These are phyloP conservation scores for Dendroctonus ponderosae DNA, from an alignment of 1,140 invertebrate species.

Conservation along the genomic window DNA sequence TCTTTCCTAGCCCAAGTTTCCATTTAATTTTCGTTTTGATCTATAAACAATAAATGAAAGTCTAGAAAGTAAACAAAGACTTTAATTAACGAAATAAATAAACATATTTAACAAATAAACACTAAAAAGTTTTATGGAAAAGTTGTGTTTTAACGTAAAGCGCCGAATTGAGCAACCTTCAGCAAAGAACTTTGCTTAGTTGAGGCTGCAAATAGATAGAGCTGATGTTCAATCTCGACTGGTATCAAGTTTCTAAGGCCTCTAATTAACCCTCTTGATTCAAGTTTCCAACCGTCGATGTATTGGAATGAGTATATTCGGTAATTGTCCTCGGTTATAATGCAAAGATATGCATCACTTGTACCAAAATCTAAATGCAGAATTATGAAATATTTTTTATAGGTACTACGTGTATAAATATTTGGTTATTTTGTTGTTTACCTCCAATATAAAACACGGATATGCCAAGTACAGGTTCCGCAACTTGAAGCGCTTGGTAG, in stretches of 20 bases:
- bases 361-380: slow-evolving; percentile 39
- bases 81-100: too few relatives aligned
- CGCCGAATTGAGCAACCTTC: slow-evolving; percentile 40
- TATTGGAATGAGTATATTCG: slow-evolving; percentile 43
- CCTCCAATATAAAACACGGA: slow-evolving; percentile 44
- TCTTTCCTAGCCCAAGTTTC: too few relatives aligned
- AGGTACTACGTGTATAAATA: not conserved
- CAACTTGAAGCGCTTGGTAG: slow-evolving; percentile 41
- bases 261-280: slow-evolving; percentile 40
- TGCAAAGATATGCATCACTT: slow-evolving; percentile 44
- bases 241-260: slow-evolving; percentile 42
- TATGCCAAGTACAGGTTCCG: slow-evolving; percentile 38
- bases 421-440: slow-evolving; percentile 20
- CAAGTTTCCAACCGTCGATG: slow-evolving; percentile 43
- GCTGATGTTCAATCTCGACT: slow-evolving; percentile 39
- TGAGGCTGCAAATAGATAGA: slow-evolving; percentile 44
- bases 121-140: too few relatives aligned
- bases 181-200: slow-evolving; percentile 40
- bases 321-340: slow-evolving; percentile 41
- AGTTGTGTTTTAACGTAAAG: not conserved
- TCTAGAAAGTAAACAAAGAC: too few relatives aligned
- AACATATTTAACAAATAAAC: too few relatives aligned
- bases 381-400: not conserved
- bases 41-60: too few relatives aligned
- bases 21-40: too few relatives aligned